These are phyloP conservation scores for Phenganax marumi DNA, from an alignment of 92 coral and sea anemone species.

Conservation along the genomic window DNA sequence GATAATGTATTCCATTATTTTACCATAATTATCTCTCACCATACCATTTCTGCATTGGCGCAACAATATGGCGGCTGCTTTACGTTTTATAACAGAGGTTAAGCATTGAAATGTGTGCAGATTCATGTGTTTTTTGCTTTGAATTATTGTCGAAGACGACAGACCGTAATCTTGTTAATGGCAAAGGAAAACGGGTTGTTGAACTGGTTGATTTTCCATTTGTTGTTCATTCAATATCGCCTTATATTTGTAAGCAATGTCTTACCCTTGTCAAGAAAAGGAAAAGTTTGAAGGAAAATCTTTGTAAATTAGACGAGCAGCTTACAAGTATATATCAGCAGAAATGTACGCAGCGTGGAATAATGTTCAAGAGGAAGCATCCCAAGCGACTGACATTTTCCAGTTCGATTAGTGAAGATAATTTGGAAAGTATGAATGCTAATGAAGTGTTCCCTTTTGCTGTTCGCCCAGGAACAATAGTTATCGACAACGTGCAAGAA, in stretches of 20 bases:
- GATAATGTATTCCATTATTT: background rate
- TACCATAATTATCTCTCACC: background rate
- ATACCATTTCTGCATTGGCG: background rate
- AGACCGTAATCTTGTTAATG: slow-evolving; percentile 7
- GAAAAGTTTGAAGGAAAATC: background rate
- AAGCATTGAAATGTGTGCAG: background rate
- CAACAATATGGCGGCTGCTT: background rate
- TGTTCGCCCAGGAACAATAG: background rate
- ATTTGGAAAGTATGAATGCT: background rate
- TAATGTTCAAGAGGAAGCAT: background rate
- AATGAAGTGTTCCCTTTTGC: background rate
- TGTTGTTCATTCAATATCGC: background rate
- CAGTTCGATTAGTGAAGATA: background rate
- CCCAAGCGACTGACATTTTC: slow-evolving; percentile 1
- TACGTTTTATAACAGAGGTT: background rate
- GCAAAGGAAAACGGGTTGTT: background rate
- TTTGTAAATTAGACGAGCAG: background rate
- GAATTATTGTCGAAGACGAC: background rate
- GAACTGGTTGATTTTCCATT: background rate
- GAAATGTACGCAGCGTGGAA: background rate
- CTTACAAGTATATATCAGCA: background rate
- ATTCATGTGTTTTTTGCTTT: background rate
- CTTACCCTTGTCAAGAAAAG: slow-evolving; percentile 3
- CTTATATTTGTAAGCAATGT: background rate
- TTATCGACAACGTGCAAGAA: background rate